These are phyloP conservation scores for Mythimna albipuncta DNA, from an alignment of 2,888 invertebrate genomes.

Conservation along the genomic window DNA sequence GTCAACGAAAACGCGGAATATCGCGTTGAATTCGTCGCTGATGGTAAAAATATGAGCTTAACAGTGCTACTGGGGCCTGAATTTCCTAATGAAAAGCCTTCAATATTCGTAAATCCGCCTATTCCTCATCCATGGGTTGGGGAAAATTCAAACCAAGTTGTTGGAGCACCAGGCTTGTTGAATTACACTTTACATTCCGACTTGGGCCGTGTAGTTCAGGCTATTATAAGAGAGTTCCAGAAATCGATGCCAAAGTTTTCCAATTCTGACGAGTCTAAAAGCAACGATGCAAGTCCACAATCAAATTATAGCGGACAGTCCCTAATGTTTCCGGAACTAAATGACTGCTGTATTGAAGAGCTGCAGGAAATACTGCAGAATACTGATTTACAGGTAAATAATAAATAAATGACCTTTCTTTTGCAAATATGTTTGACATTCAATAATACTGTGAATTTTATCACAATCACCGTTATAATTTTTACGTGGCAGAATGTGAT, in stretches of 20 bases:
- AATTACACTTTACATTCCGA: conserved; percentile 95
- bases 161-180: conserved; percentile 93
- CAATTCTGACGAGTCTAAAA: conserved; percentile 83
- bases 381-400: conserved; percentile 91
- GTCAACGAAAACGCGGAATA: conserved; percentile 93
- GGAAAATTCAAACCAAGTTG: conserved; percentile 92
- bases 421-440: no score
- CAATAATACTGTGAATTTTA: no score
- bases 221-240: conserved; percentile 94
- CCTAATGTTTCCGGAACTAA: conserved; percentile 82
- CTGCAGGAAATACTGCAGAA: conserved; percentile 93
- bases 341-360: conserved; percentile 90
- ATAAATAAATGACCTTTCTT: no score
- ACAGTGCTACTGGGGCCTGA: conserved; percentile 92
- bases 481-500: no score
- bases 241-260: conserved; percentile 78
- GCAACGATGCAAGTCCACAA: conserved; percentile 78
- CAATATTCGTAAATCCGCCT: conserved; percentile 92
- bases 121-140: conserved; percentile 94
- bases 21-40: conserved; percentile 92
- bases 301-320: conserved; percentile 74
- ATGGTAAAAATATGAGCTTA: conserved; percentile 92
- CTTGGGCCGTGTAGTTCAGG: conserved; percentile 95
- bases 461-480: no score
- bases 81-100: conserved; percentile 94